Conservation (phyloP, 2,113 vertebrate species). For the Hoplias malabaricus region DNA sequence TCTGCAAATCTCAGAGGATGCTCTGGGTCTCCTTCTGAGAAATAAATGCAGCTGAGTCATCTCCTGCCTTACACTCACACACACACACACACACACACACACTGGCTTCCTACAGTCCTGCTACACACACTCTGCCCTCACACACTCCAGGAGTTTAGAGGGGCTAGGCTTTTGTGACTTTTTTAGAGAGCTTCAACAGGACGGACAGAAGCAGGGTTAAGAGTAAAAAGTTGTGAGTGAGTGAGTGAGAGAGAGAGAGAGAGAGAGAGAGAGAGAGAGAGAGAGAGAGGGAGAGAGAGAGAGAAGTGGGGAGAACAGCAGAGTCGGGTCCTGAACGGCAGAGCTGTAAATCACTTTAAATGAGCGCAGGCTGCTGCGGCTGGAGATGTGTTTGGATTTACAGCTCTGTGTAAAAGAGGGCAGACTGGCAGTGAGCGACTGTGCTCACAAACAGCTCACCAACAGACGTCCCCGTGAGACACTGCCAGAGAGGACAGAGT, state of each 20-base stretch:
- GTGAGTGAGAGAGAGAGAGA: background rate
- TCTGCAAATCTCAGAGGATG: conserved; percentile 26
- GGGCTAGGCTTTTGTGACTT: background rate
- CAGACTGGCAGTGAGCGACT: conserved; percentile 26
- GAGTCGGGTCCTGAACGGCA: conserved; percentile 16
- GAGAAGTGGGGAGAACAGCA: conserved; percentile 23
- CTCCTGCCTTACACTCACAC: conserved; percentile 19
- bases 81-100: too few relatives aligned
- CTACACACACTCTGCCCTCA: too few relatives aligned
- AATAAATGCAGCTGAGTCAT: conserved; percentile 32
- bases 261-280: background rate
- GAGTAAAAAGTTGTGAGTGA: background rate
- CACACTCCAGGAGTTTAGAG: background rate
- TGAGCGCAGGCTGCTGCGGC: conserved; percentile 25
- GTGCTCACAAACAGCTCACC: conserved; percentile 10
- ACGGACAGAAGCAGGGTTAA: conserved; percentile 8
- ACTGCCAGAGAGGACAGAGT: background rate
- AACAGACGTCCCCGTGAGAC: background rate
- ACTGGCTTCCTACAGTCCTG: too few relatives aligned
- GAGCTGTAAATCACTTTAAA: conserved; percentile 47
- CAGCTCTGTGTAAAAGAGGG: conserved; percentile 35
- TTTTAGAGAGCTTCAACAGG: conserved; percentile 22
- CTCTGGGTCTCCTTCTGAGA: conserved; percentile 31
- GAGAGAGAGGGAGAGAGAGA: conserved; percentile 12
- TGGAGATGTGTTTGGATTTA: conserved; percentile 40